Evolutionary conservation across 1,140 invertebrate species (phyloP).

Genomic region (Drosophila seguyi): DNA sequence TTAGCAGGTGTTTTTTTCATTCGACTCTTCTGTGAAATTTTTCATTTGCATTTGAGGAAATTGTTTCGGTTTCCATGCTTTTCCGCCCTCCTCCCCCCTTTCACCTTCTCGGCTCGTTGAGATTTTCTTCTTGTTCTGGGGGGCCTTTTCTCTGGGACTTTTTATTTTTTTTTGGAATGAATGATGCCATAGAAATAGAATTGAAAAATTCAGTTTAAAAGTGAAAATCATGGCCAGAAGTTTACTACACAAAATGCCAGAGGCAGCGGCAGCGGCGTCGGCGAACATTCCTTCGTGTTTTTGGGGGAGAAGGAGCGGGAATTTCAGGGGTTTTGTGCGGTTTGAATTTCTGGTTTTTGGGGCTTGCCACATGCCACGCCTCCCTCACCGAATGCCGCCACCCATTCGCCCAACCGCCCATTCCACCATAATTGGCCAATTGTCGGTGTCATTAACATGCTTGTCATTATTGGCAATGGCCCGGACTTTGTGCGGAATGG

Average conservation of each 20-base stretch:
- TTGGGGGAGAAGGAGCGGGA: neutral
- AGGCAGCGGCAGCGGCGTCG: neutral
- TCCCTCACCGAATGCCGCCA: neutral
- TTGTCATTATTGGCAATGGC: slow-evolving; percentile 60
- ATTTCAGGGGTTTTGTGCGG: slow-evolving; percentile 7
- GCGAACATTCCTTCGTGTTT: slow-evolving; percentile 17
- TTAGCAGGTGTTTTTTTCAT: slow-evolving; percentile 45
- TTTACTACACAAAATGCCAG: slow-evolving; percentile 2
- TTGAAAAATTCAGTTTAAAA: slow-evolving; percentile 42
- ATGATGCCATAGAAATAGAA: slow-evolving; percentile 27
- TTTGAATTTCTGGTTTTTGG: slow-evolving; percentile 37
- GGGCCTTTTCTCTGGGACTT: neutral
- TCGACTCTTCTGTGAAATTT: slow-evolving; percentile 31
- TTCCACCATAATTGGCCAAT: slow-evolving; percentile 74
- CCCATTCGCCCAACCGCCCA: slow-evolving; percentile 6
- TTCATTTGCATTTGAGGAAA: slow-evolving; percentile 70
- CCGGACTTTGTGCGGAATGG: slow-evolving; percentile 15
- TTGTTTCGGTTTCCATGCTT: slow-evolving; percentile 44
- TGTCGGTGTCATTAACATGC: slow-evolving; percentile 71
- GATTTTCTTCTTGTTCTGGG: slow-evolving; percentile 11
- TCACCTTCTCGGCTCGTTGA: slow-evolving; percentile 9
- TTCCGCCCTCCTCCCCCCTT: neutral
- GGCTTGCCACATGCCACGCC: slow-evolving; percentile 21
- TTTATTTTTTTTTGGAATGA: slow-evolving; percentile 13
- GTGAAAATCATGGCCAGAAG: slow-evolving; percentile 45